Evolutionary conservation across 1,140 invertebrate species (phyloP).

Genomic region (Uloborus diversus): DNA sequence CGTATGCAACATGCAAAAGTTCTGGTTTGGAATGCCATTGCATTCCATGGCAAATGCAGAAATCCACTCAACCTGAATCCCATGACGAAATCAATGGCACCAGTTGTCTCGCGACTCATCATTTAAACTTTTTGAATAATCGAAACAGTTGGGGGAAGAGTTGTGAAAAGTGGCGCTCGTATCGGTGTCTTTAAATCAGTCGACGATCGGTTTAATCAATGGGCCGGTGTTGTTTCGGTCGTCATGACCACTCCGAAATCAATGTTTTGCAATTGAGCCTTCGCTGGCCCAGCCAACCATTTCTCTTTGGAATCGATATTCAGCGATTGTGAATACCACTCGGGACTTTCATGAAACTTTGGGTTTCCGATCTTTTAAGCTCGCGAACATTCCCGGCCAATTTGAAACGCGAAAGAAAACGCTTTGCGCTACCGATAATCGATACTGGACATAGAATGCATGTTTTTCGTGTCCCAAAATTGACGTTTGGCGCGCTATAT

Average conservation of each 20-base stretch:
- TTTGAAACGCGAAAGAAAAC: not conserved
- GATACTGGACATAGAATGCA: not conserved
- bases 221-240: constrained; percentile 21
- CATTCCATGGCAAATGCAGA: no score
- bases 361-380: not conserved
- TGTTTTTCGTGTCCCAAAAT: not conserved
- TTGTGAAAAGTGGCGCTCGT: not conserved
- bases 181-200: constrained; percentile 8
- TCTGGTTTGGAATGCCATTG: no score
- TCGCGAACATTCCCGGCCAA: not conserved
- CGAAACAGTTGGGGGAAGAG: no score
- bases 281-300: not conserved
- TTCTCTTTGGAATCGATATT: constrained; percentile 23
- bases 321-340: not conserved
- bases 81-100: no score
- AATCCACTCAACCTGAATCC: no score
- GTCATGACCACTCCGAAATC: constrained; percentile 47
- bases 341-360: not conserved
- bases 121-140: no score
- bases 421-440: not conserved
- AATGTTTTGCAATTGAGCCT: constrained; percentile 31
- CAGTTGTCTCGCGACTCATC: no score
- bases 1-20: no score
- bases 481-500: no score
- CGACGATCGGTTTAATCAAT: constrained; percentile 24